Evolutionary conservation across 2,888 invertebrate genomes (phyloP).

Genomic region (Nipponacmea schrenckii): DNA sequence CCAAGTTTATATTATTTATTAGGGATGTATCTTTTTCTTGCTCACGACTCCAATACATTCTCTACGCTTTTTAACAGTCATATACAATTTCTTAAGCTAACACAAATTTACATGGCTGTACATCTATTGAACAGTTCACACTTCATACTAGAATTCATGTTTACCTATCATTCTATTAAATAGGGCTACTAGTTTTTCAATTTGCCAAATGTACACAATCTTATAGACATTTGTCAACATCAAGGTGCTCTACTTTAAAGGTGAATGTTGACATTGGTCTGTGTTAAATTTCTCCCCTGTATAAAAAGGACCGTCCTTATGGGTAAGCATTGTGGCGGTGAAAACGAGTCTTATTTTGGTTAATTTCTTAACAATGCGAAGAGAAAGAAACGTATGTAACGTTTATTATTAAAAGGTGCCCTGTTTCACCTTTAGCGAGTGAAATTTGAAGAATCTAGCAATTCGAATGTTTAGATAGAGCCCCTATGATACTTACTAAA

Average conservation of each 20-base stretch:
- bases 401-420: neutral
- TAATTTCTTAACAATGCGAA: neutral
- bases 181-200: constrained; percentile 16
- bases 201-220: constrained; percentile 17
- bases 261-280: constrained; percentile 7
- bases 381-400: constrained; percentile 7
- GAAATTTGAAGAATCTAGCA: neutral
- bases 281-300: constrained; percentile 13
- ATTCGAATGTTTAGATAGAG: neutral
- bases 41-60: too few species aligned
- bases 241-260: neutral
- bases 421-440: neutral
- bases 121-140: constrained; percentile 4
- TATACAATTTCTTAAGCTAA: constrained; percentile 4
- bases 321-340: constrained; percentile 12
- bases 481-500: too few species aligned
- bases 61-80: neutral
- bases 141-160: constrained; percentile 1
- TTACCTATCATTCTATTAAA: neutral
- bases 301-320: neutral
- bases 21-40: too few species aligned
- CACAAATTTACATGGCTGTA: constrained; percentile 4
- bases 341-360: constrained; percentile 4
- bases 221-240: constrained; percentile 14
- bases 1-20: too few species aligned